Base-by-base conservation (phyloP, 1,140 invertebrate genomes). In the Cephus cinctus region DNA sequence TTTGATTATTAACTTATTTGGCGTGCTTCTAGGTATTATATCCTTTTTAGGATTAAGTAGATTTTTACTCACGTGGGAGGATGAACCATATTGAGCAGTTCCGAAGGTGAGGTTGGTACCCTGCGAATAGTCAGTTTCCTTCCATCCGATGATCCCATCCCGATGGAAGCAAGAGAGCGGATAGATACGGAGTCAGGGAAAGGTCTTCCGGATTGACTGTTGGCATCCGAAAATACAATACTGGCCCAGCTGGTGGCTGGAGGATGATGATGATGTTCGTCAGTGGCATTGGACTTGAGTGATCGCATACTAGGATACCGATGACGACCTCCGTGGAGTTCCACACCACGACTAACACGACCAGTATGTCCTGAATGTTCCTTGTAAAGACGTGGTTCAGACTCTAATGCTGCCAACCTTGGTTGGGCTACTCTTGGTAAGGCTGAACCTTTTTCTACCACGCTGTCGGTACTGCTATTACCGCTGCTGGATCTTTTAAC, bases 81-180 rank as follows among this genome's bases (percentile, higher is more conserved):
- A 76, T 87, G 84, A 47, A 89, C 85, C 72, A 90, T 83, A 74
- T 87, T 89, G 67, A 90, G 85, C 41, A 91, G 78, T 73, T 91
- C 88, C 47, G 85, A 84, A 12, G 89, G 88, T 51, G 88, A 88
- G 16, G 87, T 89, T 31, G 88, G 89, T 39, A 92, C 87, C 58
- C 87, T 79, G 58, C 86, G 77, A 48, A 92, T 87, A 52, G 89
- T 88, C 78, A 92, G 81, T 77, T 87, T 88, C 54, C 86, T 80
- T n/a, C 89, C 89, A 71, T 92, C 88, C 16, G 88, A 90, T 39
- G 87, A 91, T 2, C 89, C 89, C 82, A 92, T 85, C 19, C 88
- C 89, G 52, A 92, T 88, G 19, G 88, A 90, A 36, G 87, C 86
- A 51, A 90, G 80, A 19, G 87, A 89, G 36, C 85, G 80, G 21